Conservation (phyloP, 2,888 invertebrate species). For the Andrena bucephala region DNA sequence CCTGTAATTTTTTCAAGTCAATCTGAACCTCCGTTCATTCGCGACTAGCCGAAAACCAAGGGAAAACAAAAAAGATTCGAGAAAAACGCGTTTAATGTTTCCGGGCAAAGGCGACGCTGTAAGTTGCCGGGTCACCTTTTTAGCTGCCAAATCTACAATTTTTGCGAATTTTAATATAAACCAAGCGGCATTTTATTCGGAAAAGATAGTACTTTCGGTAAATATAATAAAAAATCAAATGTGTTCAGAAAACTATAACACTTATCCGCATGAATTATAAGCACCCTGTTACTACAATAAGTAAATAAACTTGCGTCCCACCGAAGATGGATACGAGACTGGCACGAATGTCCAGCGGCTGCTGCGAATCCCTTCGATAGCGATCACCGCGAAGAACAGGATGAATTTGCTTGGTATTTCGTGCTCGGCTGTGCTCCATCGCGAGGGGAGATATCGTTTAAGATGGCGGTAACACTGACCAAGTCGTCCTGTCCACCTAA, state of each 20-base stretch:
- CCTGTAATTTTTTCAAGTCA: too few species aligned
- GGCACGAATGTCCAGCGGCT: background rate
- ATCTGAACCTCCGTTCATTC: too few species aligned
- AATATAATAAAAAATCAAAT: too few species aligned
- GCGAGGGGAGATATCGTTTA: conserved; percentile 66
- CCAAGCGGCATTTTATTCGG: too few species aligned
- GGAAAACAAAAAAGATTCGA: too few species aligned
- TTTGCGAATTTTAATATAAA: too few species aligned
- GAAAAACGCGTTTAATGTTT: too few species aligned
- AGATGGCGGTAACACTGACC: conserved; percentile 59
- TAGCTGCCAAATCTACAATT: too few species aligned
- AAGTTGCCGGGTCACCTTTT: too few species aligned
- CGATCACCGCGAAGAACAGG: conserved; percentile 43
- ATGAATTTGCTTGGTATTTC: conserved; percentile 53
- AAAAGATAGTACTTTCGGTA: too few species aligned
- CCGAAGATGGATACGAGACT: background rate
- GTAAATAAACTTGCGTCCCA: background rate
- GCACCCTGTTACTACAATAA: background rate
- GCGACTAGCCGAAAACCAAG: too few species aligned
- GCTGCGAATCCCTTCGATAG: conserved; percentile 18
- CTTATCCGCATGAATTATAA: background rate
- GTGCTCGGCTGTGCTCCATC: conserved; percentile 16
- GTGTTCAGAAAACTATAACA: background rate
- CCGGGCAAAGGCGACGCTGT: too few species aligned
- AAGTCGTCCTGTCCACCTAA: conserved; percentile 58